phyloP scores from a whole-genome alignment of 2,888 invertebrate species.

The Odontocolon sp. region DNA sequence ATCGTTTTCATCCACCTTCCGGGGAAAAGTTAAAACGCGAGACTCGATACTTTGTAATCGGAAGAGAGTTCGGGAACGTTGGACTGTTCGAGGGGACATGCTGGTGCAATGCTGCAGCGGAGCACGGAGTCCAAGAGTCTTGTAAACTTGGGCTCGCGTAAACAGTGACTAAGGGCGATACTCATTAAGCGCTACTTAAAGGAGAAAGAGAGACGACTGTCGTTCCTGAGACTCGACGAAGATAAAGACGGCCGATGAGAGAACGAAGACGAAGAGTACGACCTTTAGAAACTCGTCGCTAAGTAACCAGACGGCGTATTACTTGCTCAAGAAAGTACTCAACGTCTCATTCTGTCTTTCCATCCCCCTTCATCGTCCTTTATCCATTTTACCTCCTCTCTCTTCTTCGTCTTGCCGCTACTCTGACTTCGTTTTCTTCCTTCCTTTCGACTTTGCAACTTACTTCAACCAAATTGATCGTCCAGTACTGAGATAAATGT shows the following conservation, averaged over 20 bases:
- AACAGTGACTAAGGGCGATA: conserved; percentile 54
- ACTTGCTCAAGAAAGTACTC: conserved; percentile 19
- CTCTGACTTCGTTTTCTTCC: background rate
- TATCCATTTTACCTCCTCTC: conserved; percentile 3
- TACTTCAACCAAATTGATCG: conserved; percentile 15
- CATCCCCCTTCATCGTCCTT: background rate
- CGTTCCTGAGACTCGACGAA: background rate
- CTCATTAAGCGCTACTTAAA: conserved; percentile 54
- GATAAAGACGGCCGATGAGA: background rate
- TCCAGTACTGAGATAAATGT: conserved; percentile 6
- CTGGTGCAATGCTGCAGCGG: conserved; percentile 14
- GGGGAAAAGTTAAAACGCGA: conserved; percentile 35
- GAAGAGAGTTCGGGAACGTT: conserved; percentile 24
- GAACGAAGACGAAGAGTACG: conserved; percentile 10
- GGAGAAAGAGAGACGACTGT: conserved; percentile 35
- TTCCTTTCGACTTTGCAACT: background rate
- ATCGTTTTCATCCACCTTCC: conserved; percentile 6
- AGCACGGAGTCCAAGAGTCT: conserved; percentile 26
- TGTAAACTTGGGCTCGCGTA: conserved; percentile 38
- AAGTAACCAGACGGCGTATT: conserved; percentile 49
- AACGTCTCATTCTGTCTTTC: conserved; percentile 29
- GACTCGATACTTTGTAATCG: conserved; percentile 37
- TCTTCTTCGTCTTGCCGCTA: conserved; percentile 4
- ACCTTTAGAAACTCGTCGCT: conserved; percentile 43
- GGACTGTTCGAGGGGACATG: background rate